A percentile compares a stretch with the other conserved stretches of the same genome.
phyloP scores from a whole-genome alignment of 2,113 vertebrate species.

The Astur gentilis region DNA sequence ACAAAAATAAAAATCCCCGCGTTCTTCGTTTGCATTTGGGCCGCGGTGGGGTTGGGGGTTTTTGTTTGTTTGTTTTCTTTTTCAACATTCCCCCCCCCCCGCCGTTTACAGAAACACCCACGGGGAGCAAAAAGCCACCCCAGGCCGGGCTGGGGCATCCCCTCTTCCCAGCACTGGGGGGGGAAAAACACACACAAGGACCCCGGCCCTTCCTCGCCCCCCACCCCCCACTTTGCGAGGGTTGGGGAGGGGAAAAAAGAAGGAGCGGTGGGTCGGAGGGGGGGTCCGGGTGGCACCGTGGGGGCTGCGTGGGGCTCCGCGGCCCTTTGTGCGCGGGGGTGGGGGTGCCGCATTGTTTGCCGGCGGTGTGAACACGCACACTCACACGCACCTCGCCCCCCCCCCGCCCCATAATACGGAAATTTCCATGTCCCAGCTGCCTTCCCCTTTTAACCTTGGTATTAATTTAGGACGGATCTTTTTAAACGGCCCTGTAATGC shows the following conservation, averaged over 20 bases:
- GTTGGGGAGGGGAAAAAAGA: background rate
- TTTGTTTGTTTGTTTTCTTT: background rate
- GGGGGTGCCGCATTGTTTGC: background rate
- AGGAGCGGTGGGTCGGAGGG: background rate
- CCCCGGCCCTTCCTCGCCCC: too few species aligned
- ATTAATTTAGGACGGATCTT: slow-evolving; percentile 51
- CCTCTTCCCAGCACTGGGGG: too few species aligned
- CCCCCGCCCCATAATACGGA: background rate
- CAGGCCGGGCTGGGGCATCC: background rate
- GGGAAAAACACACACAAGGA: too few species aligned
- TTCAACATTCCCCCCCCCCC: background rate
- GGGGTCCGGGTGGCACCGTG: background rate
- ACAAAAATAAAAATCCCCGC: background rate
- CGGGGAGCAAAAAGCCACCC: background rate
- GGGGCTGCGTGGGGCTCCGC: background rate
- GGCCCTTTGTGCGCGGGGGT: background rate
- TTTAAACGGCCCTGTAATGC: slow-evolving; percentile 43
- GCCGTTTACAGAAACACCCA: background rate
- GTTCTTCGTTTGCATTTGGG: background rate
- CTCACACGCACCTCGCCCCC: background rate
- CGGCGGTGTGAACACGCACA: background rate
- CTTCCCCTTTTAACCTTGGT: slow-evolving; percentile 48
- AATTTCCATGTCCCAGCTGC: slow-evolving; percentile 40
- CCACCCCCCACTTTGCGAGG: too few species aligned
- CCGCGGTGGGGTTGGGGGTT: background rate